Evolutionary conservation across 2,113 vertebrate species (phyloP), one percentile per base, ranked within the genome.

Genomic region (Triplophysa dalaica): DNA sequence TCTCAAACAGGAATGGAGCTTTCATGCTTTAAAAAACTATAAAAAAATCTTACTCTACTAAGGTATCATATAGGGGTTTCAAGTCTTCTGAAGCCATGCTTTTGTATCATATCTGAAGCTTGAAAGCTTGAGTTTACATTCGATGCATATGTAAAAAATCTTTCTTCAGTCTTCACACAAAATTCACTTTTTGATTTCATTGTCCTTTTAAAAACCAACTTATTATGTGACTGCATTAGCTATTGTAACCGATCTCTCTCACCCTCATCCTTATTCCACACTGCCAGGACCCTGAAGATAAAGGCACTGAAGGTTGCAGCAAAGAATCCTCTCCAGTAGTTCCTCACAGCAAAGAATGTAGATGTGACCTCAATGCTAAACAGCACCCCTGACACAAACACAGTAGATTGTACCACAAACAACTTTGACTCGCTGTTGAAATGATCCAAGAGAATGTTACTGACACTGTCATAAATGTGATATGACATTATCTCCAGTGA

Each of bases 321-420:
- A 0, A 99, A 99, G 92, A 99, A 99, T 74, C 98, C 98, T 0
- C 98, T 95, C 98, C 98, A 99, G 89, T 99, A 99, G 91, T 99
- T 98, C 75, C 98, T 94, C 87, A 99, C 98, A 0, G 98, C 98
- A 0, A 99, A 99, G 91, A 98, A 99, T 1, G 97, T 99, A 24
- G 97, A 99, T 9, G 98, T 99, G 86, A 99, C 98, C 87, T 99
- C 98, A 0, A 99, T 99, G 86, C 98, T 99, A 92, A 99, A 99
- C 76, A 99, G 92, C 81, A 99, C 97, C 0, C 97, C 97, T 99
- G 91, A 5, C 66, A 79, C 50, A 64, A 13, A 79, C 26, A 69
- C 66, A 78, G n/a, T 54, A 66, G n/a, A 41, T 22, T 22, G n/a
- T 16, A 64, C 17, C n/a, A 43, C 19, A 75, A 43, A 68, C 72